These are phyloP conservation scores for Aleiodes testaceus DNA, from an alignment of 2,888 invertebrate genomes.

Conservation along the genomic window DNA sequence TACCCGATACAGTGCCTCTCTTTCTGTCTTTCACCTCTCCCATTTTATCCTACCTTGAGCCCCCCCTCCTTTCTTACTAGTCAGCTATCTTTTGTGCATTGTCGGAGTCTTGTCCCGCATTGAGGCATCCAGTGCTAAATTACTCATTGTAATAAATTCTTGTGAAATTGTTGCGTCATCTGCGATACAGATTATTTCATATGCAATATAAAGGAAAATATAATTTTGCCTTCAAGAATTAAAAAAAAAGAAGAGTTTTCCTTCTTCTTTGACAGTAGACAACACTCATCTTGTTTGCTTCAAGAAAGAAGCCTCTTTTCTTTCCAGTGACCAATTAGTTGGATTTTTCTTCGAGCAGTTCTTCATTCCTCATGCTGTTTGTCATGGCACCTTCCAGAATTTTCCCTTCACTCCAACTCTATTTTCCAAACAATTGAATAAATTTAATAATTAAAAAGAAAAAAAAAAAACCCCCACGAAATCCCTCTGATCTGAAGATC, in stretches of 20 bases:
- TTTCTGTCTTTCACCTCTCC: conserved; percentile 15
- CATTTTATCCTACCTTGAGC: conserved; percentile 30
- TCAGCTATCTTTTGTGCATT: conserved; percentile 67
- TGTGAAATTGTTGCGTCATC: conserved; percentile 43
- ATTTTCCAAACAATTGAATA: neutral
- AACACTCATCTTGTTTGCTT: conserved; percentile 64
- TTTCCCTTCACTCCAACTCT: conserved; percentile 21
- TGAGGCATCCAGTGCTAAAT: conserved; percentile 70
- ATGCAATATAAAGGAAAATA: too few relatives aligned
- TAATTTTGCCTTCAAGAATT: too few relatives aligned
- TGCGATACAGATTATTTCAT: neutral
- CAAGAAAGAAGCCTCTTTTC: conserved; percentile 62
- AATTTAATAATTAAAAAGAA: too few relatives aligned
- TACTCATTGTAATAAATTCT: conserved; percentile 69
- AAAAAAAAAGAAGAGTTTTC: conserved; percentile 19
- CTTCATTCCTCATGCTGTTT: conserved; percentile 61
- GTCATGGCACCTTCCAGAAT: conserved; percentile 39
- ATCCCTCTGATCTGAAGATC: neutral
- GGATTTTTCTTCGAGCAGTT: conserved; percentile 64
- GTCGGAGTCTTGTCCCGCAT: conserved; percentile 70
- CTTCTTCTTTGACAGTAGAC: conserved; percentile 47
- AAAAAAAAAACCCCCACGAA: neutral
- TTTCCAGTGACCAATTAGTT: conserved; percentile 71
- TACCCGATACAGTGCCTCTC: conserved; percentile 53
- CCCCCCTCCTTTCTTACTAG: conserved; percentile 51